Conservation (phyloP, 1,140 invertebrate species). For the Pseudobourletiella spinata region DNA sequence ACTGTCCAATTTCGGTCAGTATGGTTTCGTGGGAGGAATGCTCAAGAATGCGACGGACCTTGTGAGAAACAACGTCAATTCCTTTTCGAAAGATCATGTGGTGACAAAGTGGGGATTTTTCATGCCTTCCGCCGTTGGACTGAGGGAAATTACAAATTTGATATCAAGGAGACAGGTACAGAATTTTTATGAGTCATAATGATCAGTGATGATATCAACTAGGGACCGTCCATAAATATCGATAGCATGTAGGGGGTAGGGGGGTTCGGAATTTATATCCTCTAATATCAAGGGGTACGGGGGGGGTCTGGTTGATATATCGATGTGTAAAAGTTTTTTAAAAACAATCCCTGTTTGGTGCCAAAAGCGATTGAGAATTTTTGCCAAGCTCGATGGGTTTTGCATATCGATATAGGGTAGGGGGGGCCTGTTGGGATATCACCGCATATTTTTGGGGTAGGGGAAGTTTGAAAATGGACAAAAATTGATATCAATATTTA, state of each 20-base stretch:
- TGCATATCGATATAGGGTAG: no score
- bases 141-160: not conserved
- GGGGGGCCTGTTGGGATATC: no score
- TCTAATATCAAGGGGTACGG: not conserved
- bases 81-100: not conserved
- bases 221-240: not conserved
- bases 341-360: no score
- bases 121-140: not conserved
- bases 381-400: not conserved
- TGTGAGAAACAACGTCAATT: slow-evolving; percentile 5
- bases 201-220: not conserved
- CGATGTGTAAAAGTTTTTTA: not conserved
- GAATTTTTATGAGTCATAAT: not conserved
- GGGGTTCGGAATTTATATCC: no score
- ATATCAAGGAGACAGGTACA: slow-evolving; percentile 6
- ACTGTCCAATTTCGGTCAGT: slow-evolving; percentile 66
- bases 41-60: slow-evolving; percentile 9
- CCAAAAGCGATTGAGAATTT: no score
- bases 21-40: slow-evolving; percentile 50
- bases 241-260: no score
- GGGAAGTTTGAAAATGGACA: not conserved
- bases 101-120: slow-evolving; percentile 31
- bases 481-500: no score
- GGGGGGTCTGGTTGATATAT: not conserved
- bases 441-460: not conserved